These are phyloP conservation scores for Euglossa dilemma DNA, from an alignment of 1,140 invertebrate genomes.

Conservation along the genomic window DNA sequence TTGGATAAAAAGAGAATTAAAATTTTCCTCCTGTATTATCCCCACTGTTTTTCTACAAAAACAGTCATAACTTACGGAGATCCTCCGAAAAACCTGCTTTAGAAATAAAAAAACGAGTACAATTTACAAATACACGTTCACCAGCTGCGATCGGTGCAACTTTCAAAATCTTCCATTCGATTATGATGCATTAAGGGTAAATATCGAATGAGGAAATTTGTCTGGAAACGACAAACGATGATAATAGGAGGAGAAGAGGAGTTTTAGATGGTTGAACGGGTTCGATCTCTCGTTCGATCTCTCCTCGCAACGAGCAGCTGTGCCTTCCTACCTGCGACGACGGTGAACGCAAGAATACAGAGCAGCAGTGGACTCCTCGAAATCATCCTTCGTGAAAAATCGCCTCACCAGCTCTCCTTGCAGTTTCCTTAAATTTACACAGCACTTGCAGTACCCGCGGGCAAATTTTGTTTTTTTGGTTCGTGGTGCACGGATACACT, in stretches of 20 bases:
- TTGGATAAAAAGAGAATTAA: background rate
- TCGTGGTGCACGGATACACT: constrained; percentile 7
- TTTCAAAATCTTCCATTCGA: background rate
- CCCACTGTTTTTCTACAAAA: background rate
- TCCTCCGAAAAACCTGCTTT: background rate
- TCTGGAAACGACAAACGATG: background rate
- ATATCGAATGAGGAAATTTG: background rate
- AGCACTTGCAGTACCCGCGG: background rate
- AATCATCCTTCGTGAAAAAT: constrained; percentile 61
- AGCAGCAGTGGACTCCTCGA: constrained; percentile 67
- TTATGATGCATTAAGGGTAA: background rate
- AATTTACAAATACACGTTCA: background rate
- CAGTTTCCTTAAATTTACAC: background rate
- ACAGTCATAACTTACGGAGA: background rate
- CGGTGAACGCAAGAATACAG: constrained; percentile 68
- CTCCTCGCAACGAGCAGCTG: constrained; percentile 10
- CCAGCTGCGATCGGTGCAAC: background rate
- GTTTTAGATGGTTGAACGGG: background rate
- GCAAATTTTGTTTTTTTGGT: background rate
- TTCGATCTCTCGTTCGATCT: constrained; percentile 2
- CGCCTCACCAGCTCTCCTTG: background rate
- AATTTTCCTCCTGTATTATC: background rate
- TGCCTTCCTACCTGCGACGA: constrained; percentile 68
- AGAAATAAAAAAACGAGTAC: background rate
- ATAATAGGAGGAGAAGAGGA: background rate